Base-by-base conservation (phyloP, 2,888 invertebrate species). In the Drosophila nigricruria region DNA sequence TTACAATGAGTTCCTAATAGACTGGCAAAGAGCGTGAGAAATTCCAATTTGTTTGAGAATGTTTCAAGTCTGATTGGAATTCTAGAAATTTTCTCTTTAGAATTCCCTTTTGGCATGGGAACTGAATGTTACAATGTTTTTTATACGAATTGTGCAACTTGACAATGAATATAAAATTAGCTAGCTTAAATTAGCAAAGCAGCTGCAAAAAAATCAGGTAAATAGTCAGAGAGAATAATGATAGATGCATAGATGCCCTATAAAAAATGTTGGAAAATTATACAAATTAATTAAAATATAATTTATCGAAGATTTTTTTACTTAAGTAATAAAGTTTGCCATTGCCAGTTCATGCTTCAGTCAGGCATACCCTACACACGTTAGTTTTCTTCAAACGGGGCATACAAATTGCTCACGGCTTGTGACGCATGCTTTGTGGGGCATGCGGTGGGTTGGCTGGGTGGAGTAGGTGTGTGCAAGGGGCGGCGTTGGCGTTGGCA, bases 81-180 rank as follows among this genome's bases (percentile, higher is more conserved):
- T 32, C 38, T 32, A 23, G 23, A 18, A 23, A 47, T 53, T 38
- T 53, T 38, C 18, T 40, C 30, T 12, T 20, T 43, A 0, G 14
- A 30, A 58, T 59, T 38, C 34, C 58, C 30, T 38, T 40, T 32
- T 59, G 34, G 27, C 49, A 10, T 57, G 67, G 23, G 57, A 36
- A 67, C 34, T 4, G 47, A 58, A 34, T 60, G 43, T 36, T 59
- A 56, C 53, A 63, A 56, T 40, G 38, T 23, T 40, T 58, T 54
- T 27, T 49, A 42, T 43, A 52, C 20, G 61, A 62, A 75, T 63
- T 67, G 62, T 68, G 59, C 78, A 75, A 78, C 73, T 75, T 75
- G 78, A 75, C 73, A 75, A 67, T 77, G 78, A 58, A 57, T 73
- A 63, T 18, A 36, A 68, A 76, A 76, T 78, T 73, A 78, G 74